These are phyloP conservation scores for Macrosteles quadrilineatus DNA, from an alignment of 1,140 invertebrate genomes.

Conservation along the genomic window DNA sequence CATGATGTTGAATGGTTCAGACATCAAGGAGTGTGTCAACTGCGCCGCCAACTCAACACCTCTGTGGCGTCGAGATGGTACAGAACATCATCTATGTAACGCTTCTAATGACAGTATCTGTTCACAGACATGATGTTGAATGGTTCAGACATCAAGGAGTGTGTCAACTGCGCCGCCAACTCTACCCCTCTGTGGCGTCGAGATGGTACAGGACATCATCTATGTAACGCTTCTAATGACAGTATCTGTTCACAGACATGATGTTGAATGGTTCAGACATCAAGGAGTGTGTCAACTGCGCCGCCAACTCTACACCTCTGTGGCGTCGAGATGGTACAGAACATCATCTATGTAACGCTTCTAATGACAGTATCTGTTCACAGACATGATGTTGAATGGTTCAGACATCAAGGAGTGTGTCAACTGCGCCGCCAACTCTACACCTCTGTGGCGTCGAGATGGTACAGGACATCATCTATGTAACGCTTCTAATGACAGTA, in stretches of 20 bases:
- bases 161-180: slow-evolving; percentile 85
- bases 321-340: slow-evolving; percentile 88
- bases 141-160: slow-evolving; percentile 69
- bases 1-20: slow-evolving; percentile 44
- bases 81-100: slow-evolving; percentile 88
- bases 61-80: slow-evolving; percentile 85
- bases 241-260: slow-evolving; percentile 30
- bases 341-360: slow-evolving; percentile 89
- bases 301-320: slow-evolving; percentile 76
- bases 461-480: slow-evolving; percentile 87
- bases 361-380: not conserved
- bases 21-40: slow-evolving; percentile 84
- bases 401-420: slow-evolving; percentile 79
- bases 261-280: slow-evolving; percentile 52
- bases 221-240: slow-evolving; percentile 85
- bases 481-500: slow-evolving; percentile 69
- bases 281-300: slow-evolving; percentile 90
- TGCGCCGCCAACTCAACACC: slow-evolving; percentile 83
- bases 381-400: slow-evolving; percentile 36
- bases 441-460: slow-evolving; percentile 86
- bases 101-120: slow-evolving; percentile 57
- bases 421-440: slow-evolving; percentile 83
- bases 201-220: slow-evolving; percentile 85
- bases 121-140: slow-evolving; percentile 37
- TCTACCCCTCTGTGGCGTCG: slow-evolving; percentile 85